phyloP scores from a whole-genome alignment of 1,140 invertebrate species.

The Drosophila pseudoananassae region DNA sequence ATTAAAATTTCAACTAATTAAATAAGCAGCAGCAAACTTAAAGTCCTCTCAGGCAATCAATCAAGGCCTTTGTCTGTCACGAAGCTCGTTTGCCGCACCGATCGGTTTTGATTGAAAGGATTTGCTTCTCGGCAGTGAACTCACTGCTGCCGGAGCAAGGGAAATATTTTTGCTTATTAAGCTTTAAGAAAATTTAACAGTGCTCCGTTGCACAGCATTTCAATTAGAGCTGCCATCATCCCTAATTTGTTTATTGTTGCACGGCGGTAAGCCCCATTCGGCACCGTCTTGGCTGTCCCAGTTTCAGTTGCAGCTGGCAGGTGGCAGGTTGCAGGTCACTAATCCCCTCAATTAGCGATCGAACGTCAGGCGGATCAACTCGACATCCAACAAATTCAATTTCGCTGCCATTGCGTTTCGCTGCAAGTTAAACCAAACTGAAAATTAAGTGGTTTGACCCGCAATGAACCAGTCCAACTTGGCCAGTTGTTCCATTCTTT shows the following conservation, averaged over 20 bases:
- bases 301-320: neutral
- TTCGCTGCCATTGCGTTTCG: constrained; percentile 59
- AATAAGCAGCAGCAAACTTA: constrained; percentile 38
- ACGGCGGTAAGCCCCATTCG: neutral
- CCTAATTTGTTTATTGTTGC: constrained; percentile 49
- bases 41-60: constrained; percentile 42
- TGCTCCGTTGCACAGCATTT: constrained; percentile 16
- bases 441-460: constrained; percentile 70
- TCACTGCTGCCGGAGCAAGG: neutral
- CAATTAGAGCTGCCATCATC: constrained; percentile 13
- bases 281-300: constrained; percentile 13
- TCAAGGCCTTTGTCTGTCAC: constrained; percentile 27
- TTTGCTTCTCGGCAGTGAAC: constrained; percentile 4
- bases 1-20: constrained; percentile 46
- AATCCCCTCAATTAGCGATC: constrained; percentile 72
- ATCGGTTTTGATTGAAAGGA: constrained; percentile 12
- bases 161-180: constrained; percentile 32
- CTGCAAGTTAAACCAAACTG: constrained; percentile 75
- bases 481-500: neutral
- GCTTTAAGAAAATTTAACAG: constrained; percentile 29
- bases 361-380: constrained; percentile 59
- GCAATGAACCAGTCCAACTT: constrained; percentile 49
- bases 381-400: constrained; percentile 70
- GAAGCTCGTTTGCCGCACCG: constrained; percentile 31
- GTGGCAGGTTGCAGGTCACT: constrained; percentile 27